Percentiles rank a stretch among this genome's conserved stretches.
Conservation (phyloP, 2,888 invertebrate species). For the Diadromus collaris region DNA sequence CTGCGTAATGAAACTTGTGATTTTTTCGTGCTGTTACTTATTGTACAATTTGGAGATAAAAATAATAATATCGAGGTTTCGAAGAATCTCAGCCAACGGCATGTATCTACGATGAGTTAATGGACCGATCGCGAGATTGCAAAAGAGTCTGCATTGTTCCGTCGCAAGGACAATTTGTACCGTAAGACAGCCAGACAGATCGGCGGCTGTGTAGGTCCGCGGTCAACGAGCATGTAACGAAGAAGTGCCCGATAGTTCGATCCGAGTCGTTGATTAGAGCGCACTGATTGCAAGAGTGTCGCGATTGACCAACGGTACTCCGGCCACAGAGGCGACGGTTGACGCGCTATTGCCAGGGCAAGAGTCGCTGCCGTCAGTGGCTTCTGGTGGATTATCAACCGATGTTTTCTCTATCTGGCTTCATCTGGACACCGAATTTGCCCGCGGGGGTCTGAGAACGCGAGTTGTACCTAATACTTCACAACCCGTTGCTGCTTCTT, state of each 20-base stretch:
- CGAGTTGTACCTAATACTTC: conserved; percentile 52
- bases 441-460: conserved; percentile 48
- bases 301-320: conserved; percentile 69
- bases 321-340: conserved; percentile 43
- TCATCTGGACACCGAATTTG: conserved; percentile 53
- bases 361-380: conserved; percentile 25
- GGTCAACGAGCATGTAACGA: conserved; percentile 47
- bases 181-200: conserved; percentile 62
- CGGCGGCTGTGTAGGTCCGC: conserved; percentile 40
- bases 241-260: conserved; percentile 63
- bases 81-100: neutral
- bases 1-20: too few relatives aligned
- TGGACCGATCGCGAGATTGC: conserved; percentile 48
- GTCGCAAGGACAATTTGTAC: conserved; percentile 70
- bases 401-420: conserved; percentile 49
- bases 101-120: conserved; percentile 35
- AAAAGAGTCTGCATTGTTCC: conserved; percentile 50
- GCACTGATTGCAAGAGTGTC: conserved; percentile 67
- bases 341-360: conserved; percentile 6
- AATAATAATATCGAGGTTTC: neutral
- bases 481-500: conserved; percentile 53
- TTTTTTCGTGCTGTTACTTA: too few relatives aligned
- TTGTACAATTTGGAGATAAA: neutral
- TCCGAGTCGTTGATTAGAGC: conserved; percentile 69
- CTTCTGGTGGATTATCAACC: conserved; percentile 53